Conservation (phyloP, 2,797 vertebrate genomes). For the Acomys russatus region DNA sequence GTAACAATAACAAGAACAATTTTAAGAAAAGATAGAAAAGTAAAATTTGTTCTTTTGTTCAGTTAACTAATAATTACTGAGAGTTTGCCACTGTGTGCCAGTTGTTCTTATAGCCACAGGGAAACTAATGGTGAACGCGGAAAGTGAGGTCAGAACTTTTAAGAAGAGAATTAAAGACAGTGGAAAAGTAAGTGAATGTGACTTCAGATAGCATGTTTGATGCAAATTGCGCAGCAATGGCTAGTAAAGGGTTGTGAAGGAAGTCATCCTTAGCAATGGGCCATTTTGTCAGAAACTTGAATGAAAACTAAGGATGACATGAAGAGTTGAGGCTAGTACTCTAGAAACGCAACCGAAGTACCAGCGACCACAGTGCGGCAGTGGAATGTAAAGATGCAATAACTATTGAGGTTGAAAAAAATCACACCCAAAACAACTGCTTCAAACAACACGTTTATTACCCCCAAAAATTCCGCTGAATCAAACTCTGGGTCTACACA, state of each 20-base stretch:
- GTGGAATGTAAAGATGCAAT: background rate
- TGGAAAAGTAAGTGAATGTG: background rate
- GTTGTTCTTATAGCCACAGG: background rate
- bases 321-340: background rate
- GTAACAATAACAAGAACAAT: slow-evolving; percentile 31
- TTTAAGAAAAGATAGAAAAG: slow-evolving; percentile 2
- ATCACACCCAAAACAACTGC: background rate
- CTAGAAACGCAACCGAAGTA: background rate
- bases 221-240: background rate
- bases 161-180: background rate
- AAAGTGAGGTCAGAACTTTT: background rate
- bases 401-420: background rate
- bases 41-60: slow-evolving; percentile 24
- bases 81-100: background rate
- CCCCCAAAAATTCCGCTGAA: background rate
- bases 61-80: slow-evolving; percentile 9
- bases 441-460: background rate
- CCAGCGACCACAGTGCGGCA: background rate
- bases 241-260: background rate
- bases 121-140: background rate
- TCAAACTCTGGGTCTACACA: background rate
- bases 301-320: background rate
- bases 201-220: slow-evolving; percentile 32
- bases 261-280: background rate
- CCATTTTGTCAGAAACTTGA: background rate